A percentile compares a stretch with the other conserved stretches of the same genome.
Conservation (phyloP, 1,140 invertebrate genomes). For the Nephotettix cincticeps region DNA sequence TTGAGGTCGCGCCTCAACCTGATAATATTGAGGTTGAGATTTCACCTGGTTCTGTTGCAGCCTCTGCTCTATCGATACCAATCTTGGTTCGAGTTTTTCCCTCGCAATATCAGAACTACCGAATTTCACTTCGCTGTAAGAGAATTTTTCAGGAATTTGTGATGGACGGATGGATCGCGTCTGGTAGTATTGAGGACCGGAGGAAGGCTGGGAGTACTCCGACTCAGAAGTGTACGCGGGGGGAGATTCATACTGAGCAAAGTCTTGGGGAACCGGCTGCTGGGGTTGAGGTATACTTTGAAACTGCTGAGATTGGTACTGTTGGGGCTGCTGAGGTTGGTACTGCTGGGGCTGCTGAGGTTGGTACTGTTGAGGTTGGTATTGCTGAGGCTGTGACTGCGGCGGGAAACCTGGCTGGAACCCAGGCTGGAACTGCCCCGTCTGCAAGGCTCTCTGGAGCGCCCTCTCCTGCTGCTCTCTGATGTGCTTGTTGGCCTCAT, state of each 20-base stretch:
- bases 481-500: constrained; percentile 17
- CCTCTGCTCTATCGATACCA: constrained; percentile 3
- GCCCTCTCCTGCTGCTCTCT: constrained; percentile 30
- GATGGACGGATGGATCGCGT: neutral
- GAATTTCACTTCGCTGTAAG: constrained; percentile 27
- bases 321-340: neutral
- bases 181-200: constrained; percentile 6
- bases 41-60: constrained; percentile 9
- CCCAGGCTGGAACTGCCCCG: neutral
- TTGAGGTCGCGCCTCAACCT: neutral
- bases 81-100: constrained; percentile 9
- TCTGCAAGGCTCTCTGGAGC: constrained; percentile 2
- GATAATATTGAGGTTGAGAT: constrained; percentile 1
- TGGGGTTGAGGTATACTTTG: neutral
- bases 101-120: constrained; percentile 14
- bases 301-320: neutral
- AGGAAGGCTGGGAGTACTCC: neutral
- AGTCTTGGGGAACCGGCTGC: neutral
- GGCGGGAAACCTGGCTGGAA: constrained; percentile 9
- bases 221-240: neutral
- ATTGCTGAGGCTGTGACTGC: neutral
- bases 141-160: constrained; percentile 18
- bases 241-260: neutral
- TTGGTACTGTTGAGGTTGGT: neutral
- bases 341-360: neutral